Conservation (phyloP, 2,113 vertebrate genomes). For the Meles meles region DNA sequence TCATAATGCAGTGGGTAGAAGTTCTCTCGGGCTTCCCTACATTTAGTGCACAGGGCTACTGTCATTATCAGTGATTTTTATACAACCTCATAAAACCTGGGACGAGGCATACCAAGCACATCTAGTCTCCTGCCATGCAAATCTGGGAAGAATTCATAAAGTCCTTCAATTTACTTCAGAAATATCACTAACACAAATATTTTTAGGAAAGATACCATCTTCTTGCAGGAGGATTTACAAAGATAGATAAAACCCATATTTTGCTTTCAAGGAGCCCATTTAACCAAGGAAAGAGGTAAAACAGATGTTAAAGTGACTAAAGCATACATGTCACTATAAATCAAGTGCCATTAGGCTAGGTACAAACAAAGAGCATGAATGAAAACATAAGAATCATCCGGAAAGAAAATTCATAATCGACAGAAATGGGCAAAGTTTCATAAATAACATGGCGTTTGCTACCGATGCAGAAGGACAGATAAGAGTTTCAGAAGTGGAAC, state of each 20-base stretch:
- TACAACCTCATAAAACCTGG: not conserved
- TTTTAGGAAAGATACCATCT: not conserved
- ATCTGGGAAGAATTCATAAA: not conserved
- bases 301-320: not conserved
- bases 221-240: not conserved
- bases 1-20: not conserved
- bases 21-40: not conserved
- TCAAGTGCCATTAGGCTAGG: not conserved
- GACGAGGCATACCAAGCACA: not conserved
- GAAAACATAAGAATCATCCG: not conserved
- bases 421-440: not conserved
- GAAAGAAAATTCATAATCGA: not conserved
- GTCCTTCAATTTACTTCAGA: not conserved
- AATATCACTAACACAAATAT: not conserved
- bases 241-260: not conserved
- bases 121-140: not conserved
- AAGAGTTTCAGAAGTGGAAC: not conserved
- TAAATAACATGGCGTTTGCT: not conserved
- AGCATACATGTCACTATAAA: not conserved
- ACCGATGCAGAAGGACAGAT: not conserved
- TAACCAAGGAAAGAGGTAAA: not conserved
- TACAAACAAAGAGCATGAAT: not conserved
- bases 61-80: not conserved
- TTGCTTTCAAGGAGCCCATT: not conserved
- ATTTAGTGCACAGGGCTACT: not conserved